A percentile compares a stretch with the other conserved stretches of the same genome.
phyloP scores from a whole-genome alignment of 2,797 vertebrate species.

The Pangasius macronema region DNA sequence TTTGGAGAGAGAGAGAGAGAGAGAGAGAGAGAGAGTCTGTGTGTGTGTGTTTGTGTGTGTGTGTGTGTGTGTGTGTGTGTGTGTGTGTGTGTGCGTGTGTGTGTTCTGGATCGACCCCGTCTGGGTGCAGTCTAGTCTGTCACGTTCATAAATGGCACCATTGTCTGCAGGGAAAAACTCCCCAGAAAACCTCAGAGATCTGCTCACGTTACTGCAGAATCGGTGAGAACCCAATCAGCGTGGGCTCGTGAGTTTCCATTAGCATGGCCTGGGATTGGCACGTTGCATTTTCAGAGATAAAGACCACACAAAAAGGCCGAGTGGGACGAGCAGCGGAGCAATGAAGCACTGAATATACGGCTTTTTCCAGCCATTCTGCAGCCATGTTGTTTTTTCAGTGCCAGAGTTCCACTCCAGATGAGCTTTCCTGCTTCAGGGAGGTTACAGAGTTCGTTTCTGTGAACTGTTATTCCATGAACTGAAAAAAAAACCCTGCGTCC shows the following conservation, averaged over 20 bases:
- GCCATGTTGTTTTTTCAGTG: constrained; percentile 16
- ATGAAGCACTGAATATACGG: not conserved
- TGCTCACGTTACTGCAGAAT: constrained; percentile 45
- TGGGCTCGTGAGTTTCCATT: constrained; percentile 11
- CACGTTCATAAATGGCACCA: constrained; percentile 54
- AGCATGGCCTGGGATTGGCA: constrained; percentile 1
- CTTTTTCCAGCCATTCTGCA: constrained; percentile 4
- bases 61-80: constrained; percentile 2
- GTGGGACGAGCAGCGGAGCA: not conserved
- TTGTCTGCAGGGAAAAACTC: constrained; percentile 45
- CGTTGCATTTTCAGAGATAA: constrained; percentile 19
- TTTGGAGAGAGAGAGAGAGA: constrained; percentile 1
- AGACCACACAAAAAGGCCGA: constrained; percentile 26
- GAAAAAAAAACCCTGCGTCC: not conserved
- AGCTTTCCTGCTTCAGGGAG: constrained; percentile 25
- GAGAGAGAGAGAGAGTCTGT: not conserved
- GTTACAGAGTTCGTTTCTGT: constrained; percentile 47
- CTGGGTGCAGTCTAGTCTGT: constrained; percentile 47
- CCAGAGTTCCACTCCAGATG: constrained; percentile 17
- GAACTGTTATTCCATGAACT: constrained; percentile 37
- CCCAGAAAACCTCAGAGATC: constrained; percentile 35
- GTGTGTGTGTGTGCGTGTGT: constrained; percentile 14
- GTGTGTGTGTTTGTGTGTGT: not conserved
- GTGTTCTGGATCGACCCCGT: constrained; percentile 41
- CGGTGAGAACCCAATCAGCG: constrained; percentile 30